Conservation (phyloP, 2,797 vertebrate species). For the Scyliorhinus canicula region DNA sequence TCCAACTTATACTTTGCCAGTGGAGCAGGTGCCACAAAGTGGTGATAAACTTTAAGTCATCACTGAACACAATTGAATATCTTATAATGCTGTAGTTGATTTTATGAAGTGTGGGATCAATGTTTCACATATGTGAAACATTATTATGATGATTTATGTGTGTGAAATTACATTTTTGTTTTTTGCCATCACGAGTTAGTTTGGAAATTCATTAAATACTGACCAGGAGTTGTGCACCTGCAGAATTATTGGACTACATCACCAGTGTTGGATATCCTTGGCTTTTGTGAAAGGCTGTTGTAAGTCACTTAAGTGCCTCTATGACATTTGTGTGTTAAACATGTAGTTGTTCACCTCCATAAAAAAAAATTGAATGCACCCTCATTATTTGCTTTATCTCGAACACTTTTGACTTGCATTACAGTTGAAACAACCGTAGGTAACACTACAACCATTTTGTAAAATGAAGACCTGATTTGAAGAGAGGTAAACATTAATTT, state of each 20-base stretch:
- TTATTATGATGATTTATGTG: neutral
- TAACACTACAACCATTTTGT: neutral
- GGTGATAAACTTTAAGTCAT: neutral
- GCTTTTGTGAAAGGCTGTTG: neutral
- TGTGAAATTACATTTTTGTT: neutral
- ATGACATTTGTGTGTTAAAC: neutral
- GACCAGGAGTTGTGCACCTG: neutral
- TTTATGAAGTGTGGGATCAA: neutral
- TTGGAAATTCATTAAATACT: neutral
- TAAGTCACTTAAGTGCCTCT: neutral
- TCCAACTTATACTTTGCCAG: neutral
- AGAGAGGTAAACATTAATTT: neutral
- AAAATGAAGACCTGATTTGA: neutral
- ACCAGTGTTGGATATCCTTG: neutral
- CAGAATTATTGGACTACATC: neutral
- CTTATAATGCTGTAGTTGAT: neutral
- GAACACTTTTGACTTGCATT: neutral
- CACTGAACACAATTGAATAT: neutral
- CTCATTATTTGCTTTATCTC: neutral
- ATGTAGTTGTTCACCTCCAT: neutral
- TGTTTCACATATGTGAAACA: neutral
- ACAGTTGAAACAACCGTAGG: neutral
- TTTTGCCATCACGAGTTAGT: neutral
- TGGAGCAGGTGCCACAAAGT: neutral
- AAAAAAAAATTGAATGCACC: neutral